Percentiles rank a stretch among this genome's conserved stretches.
Evolutionary conservation across 2,113 vertebrate genomes (phyloP).

Genomic region (Xerus inauris): DNA sequence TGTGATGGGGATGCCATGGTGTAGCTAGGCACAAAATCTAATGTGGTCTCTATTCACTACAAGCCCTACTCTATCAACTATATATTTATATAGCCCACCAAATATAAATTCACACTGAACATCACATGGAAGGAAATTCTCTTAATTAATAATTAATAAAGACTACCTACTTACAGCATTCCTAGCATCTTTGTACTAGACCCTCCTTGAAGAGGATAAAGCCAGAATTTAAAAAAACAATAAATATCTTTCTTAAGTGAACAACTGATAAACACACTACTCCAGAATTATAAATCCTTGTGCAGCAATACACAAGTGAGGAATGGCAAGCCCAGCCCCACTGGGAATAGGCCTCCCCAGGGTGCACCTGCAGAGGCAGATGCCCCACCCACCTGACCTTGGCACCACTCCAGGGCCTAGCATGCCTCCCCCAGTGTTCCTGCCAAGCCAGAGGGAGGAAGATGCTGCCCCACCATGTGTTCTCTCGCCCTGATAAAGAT

Average conservation of each 20-base stretch:
- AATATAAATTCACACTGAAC: neutral
- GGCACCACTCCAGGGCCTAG: rapidly evolving
- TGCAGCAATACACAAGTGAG: neutral
- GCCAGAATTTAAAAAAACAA: neutral
- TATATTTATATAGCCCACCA: neutral
- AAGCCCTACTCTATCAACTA: neutral
- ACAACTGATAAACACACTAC: neutral
- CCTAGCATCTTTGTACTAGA: neutral
- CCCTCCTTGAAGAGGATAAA: neutral
- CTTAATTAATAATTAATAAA: neutral
- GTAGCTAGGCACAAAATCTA: neutral
- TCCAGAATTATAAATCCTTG: neutral
- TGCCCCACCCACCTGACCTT: too few species aligned
- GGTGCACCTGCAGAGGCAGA: too few species aligned
- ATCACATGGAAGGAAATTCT: neutral
- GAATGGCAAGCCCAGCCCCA: rapidly evolving
- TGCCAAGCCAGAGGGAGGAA: too few species aligned
- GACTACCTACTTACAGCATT: neutral
- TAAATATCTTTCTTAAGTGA: neutral
- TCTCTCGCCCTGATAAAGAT: neutral
- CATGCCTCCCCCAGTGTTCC: too few species aligned
- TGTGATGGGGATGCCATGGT: too few species aligned
- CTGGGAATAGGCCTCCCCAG: rapidly evolving
- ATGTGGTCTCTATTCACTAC: neutral
- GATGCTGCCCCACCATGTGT: rapidly evolving